Conservation (phyloP, 2,113 vertebrate genomes). For the Pterocles orientalis region DNA sequence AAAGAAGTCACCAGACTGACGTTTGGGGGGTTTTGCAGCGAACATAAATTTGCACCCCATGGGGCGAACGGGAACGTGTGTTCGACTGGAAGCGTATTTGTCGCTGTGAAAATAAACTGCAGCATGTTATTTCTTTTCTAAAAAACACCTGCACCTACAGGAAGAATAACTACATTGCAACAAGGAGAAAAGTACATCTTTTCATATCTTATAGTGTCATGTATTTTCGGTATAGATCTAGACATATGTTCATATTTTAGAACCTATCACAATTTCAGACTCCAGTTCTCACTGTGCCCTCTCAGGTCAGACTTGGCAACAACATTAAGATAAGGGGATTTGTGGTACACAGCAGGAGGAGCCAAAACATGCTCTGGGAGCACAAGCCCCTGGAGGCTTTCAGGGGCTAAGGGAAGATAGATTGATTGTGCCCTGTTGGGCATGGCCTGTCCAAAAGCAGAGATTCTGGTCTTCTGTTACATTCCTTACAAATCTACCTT, state of each 20-base stretch:
- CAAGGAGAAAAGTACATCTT: neutral
- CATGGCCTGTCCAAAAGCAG: neutral
- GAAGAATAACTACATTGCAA: neutral
- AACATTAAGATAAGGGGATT: neutral
- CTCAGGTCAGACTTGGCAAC: neutral
- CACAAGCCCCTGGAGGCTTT: neutral
- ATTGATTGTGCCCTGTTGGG: neutral
- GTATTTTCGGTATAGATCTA: neutral
- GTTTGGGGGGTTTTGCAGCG: too few species aligned
- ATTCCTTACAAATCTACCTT: neutral
- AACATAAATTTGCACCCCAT: rapidly evolving
- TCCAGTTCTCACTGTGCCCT: neutral
- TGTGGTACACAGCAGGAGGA: neutral
- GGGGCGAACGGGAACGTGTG: rapidly evolving
- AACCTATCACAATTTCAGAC: rapidly evolving
- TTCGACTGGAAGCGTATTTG: neutral
- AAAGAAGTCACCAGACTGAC: too few species aligned
- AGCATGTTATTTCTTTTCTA: neutral
- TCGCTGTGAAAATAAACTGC: neutral
- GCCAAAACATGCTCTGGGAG: rapidly evolving
- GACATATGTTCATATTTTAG: neutral
- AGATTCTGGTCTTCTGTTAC: neutral
- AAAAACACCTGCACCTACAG: neutral
- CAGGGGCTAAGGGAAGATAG: neutral
- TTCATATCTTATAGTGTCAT: neutral